These are phyloP conservation scores for Meda fulgida DNA, from an alignment of 2,797 vertebrate genomes.

Conservation along the genomic window DNA sequence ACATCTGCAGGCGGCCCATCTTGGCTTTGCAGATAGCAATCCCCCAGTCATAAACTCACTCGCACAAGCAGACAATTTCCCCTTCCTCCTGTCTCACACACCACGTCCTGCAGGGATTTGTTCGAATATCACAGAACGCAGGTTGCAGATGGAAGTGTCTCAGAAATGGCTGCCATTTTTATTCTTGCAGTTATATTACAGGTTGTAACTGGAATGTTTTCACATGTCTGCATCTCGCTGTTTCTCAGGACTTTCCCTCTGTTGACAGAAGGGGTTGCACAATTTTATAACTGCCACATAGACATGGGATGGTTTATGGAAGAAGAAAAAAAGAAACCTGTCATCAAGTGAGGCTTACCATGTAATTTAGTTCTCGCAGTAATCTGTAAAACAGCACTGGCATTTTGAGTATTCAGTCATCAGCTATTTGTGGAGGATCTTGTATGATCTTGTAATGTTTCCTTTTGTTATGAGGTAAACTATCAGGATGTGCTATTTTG, in stretches of 20 bases:
- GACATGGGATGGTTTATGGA: conserved; percentile 30
- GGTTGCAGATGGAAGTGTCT: conserved; percentile 55
- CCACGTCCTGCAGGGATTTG: conserved; percentile 58
- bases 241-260: conserved; percentile 45
- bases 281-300: conserved; percentile 44
- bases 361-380: conserved; percentile 46
- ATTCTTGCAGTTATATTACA: conserved; percentile 35
- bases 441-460: conserved; percentile 31
- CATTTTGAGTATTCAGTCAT: conserved; percentile 31
- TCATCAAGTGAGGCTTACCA: conserved; percentile 41
- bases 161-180: conserved; percentile 50
- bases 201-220: conserved; percentile 45
- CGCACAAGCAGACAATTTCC: conserved; percentile 50
- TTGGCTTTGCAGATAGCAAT: conserved; percentile 63
- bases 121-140: conserved; percentile 57
- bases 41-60: conserved; percentile 52
- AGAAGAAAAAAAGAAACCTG: conserved; percentile 28
- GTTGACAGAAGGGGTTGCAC: conserved; percentile 21
- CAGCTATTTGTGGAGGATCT: conserved; percentile 26
- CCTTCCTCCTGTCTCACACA: conserved; percentile 30
- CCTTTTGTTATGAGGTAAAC: conserved; percentile 15
- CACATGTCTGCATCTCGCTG: conserved; percentile 27
- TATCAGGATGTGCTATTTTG: not conserved
- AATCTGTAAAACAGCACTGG: conserved; percentile 48
- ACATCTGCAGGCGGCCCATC: conserved; percentile 58